Percentiles rank a stretch among this genome's conserved stretches.
Evolutionary conservation across 2,888 invertebrate genomes (phyloP).

Genomic region (Stenodema calcarata): DNA sequence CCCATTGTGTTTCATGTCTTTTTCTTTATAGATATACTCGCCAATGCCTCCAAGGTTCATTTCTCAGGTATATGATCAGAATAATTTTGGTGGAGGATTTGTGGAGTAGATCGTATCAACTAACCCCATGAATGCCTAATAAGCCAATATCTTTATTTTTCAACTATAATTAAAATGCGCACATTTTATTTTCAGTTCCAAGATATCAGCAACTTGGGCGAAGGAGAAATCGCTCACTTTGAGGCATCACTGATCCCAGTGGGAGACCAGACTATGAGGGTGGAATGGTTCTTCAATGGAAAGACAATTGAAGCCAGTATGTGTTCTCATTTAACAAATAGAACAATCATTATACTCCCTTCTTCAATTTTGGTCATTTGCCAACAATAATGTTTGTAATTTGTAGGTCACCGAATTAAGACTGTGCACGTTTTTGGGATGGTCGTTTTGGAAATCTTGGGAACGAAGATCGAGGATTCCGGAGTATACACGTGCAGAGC

Average conservation of each 20-base stretch:
- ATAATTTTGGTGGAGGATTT: slow-evolving; percentile 42
- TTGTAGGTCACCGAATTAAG: slow-evolving; percentile 76
- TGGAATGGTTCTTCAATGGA: slow-evolving; percentile 96
- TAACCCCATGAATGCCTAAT: no score
- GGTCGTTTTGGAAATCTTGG: slow-evolving; percentile 94
- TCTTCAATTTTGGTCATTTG: not conserved
- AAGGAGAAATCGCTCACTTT: slow-evolving; percentile 96
- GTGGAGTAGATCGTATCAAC: not conserved
- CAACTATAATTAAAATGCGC: no score
- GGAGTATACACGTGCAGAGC: slow-evolving; percentile 89
- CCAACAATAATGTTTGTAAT: not conserved
- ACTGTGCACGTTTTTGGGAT: slow-evolving; percentile 97
- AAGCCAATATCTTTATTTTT: no score
- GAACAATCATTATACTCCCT: not conserved
- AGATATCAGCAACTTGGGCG: slow-evolving; percentile 81
- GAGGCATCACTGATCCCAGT: slow-evolving; percentile 95
- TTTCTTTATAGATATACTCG: slow-evolving; percentile 27
- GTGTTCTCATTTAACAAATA: slow-evolving; percentile 23
- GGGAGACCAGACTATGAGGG: slow-evolving; percentile 90
- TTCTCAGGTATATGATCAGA: slow-evolving; percentile 51
- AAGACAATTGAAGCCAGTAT: slow-evolving; percentile 81
- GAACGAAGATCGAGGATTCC: slow-evolving; percentile 90
- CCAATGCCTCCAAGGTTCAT: slow-evolving; percentile 50
- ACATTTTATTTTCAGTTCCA: slow-evolving; percentile 67
- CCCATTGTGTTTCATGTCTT: slow-evolving; percentile 19